Evolutionary conservation across 2,888 invertebrate species (phyloP).

Genomic region (Nomada flava): DNA sequence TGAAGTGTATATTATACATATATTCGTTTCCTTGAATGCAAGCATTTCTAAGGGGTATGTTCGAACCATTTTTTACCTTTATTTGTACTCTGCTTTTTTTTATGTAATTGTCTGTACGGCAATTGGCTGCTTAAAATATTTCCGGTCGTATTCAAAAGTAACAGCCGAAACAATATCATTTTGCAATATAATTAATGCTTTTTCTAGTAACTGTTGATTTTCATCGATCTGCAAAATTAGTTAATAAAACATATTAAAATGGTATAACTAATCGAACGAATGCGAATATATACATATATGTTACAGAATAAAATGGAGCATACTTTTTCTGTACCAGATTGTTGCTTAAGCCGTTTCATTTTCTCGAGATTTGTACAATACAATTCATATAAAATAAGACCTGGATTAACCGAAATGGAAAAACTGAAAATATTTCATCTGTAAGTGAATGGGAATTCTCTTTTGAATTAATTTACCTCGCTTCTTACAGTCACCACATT

Average conservation of each 20-base stretch:
- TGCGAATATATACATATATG: conserved; percentile 47
- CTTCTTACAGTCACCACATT: conserved; percentile 85
- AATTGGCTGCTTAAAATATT: conserved; percentile 31
- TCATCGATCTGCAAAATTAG: conserved; percentile 83
- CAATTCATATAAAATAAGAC: conserved; percentile 80
- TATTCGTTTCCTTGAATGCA: conserved; percentile 2
- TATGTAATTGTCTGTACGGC: background rate
- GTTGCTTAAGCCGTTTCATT: conserved; percentile 57
- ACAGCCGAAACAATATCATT: conserved; percentile 86
- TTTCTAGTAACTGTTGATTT: conserved; percentile 85
- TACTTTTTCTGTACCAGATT: conserved; percentile 37
- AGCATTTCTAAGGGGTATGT: background rate
- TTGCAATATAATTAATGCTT: conserved; percentile 86
- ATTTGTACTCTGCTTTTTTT: conserved; percentile 4
- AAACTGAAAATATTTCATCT: conserved; percentile 10
- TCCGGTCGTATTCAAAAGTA: conserved; percentile 71
- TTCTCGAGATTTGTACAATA: conserved; percentile 77
- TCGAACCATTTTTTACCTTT: too few relatives aligned
- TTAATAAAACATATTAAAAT: conserved; percentile 15
- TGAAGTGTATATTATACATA: conserved; percentile 4
- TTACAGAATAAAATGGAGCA: conserved; percentile 28
- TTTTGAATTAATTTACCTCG: conserved; percentile 71
- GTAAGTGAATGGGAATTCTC: background rate
- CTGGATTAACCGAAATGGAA: conserved; percentile 62
- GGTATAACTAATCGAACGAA: conserved; percentile 9